Evolutionary conservation across 2,888 invertebrate genomes (phyloP).

Genomic region (Dicyrtoma fusca): DNA sequence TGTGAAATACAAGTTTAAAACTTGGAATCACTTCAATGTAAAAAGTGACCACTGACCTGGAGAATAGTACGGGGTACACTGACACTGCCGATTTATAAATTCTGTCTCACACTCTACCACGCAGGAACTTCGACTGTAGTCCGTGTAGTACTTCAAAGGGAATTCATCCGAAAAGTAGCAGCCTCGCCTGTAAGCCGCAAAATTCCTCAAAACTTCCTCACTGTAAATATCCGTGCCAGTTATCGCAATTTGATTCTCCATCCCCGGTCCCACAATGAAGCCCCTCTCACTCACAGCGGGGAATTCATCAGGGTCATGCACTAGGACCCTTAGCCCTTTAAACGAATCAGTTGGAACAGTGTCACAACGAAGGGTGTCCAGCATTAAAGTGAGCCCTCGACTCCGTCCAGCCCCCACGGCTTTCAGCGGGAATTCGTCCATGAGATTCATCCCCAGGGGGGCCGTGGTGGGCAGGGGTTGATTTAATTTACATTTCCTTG

Average conservation of each 20-base stretch:
- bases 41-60: no score
- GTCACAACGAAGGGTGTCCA: constrained; percentile 51
- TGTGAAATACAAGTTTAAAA: no score
- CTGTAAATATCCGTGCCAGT: constrained; percentile 53
- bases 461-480: constrained; percentile 29
- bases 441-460: constrained; percentile 12
- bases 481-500: constrained; percentile 39
- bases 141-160: constrained; percentile 49
- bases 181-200: constrained; percentile 45
- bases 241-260: constrained; percentile 53
- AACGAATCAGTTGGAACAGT: constrained; percentile 44
- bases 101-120: constrained; percentile 54
- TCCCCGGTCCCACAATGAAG: constrained; percentile 52
- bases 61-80: constrained; percentile 54
- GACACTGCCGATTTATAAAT: constrained; percentile 47
- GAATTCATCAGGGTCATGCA: constrained; percentile 55
- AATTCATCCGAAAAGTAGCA: constrained; percentile 53
- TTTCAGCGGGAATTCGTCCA: constrained; percentile 43
- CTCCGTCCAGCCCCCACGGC: constrained; percentile 54
- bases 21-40: no score
- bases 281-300: constrained; percentile 55
- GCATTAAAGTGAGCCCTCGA: constrained; percentile 54
- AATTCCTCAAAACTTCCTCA: constrained; percentile 45
- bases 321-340: constrained; percentile 45
- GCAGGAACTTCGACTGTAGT: constrained; percentile 53